These are phyloP conservation scores for Amblyopsis hoosieri DNA, from an alignment of 2,797 vertebrate species.

Conservation along the genomic window DNA sequence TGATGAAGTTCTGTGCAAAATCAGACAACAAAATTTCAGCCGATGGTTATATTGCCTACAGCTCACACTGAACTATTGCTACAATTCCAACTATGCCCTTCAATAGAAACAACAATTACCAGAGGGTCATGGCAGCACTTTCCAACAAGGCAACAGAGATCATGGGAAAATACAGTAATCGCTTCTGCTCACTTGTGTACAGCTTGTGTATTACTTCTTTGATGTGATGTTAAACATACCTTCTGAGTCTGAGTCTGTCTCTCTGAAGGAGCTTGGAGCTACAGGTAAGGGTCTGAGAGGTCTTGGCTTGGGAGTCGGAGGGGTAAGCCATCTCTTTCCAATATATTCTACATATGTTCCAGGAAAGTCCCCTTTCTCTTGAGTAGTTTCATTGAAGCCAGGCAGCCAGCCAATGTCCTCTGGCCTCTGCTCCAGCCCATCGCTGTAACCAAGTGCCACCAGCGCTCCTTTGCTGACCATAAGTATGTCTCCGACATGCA, in stretches of 20 bases:
- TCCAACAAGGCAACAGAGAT: no score
- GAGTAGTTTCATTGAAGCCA: constrained; percentile 94
- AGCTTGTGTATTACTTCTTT: background rate
- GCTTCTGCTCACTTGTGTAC: no score
- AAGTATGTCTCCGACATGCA: constrained; percentile 91
- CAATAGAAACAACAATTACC: no score
- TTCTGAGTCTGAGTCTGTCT: constrained; percentile 88
- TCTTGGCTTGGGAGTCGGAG: constrained; percentile 94
- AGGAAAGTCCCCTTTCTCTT: constrained; percentile 95
- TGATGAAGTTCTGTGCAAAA: no score
- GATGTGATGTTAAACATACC: constrained; percentile 74
- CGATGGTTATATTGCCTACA: no score
- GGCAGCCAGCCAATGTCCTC: constrained; percentile 95
- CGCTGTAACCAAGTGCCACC: constrained; percentile 87
- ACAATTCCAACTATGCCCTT: no score
- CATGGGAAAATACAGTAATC: no score
- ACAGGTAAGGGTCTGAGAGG: constrained; percentile 92
- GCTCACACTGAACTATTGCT: no score
- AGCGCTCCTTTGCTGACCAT: constrained; percentile 93
- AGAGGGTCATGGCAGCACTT: no score
- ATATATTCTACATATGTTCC: constrained; percentile 97
- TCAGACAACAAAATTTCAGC: no score
- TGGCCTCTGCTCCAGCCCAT: constrained; percentile 92
- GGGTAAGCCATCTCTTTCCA: constrained; percentile 92
- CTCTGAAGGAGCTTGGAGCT: constrained; percentile 83